phyloP scores from a whole-genome alignment of 2,888 invertebrate species.

The Yponomeuta malinellus region DNA sequence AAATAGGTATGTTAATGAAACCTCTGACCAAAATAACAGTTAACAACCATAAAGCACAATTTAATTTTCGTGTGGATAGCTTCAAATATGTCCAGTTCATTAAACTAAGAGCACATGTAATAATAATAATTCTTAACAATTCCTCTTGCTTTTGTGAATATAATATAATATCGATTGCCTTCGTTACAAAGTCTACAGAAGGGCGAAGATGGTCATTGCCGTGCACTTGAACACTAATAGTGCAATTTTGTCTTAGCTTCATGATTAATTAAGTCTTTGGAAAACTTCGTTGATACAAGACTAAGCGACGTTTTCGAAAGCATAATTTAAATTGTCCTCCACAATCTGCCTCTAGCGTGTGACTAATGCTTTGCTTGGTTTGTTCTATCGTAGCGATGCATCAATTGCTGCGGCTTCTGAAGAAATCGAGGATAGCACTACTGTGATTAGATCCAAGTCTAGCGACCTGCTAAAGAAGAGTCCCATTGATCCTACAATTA shows the following conservation, averaged over 20 bases:
- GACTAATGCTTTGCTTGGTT: slow-evolving; percentile 77
- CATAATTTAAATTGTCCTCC: slow-evolving; percentile 31
- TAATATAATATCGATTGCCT: slow-evolving; percentile 63
- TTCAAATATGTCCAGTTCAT: slow-evolving; percentile 33
- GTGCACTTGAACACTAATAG: slow-evolving; percentile 72
- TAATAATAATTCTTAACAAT: slow-evolving; percentile 50
- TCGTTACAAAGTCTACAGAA: slow-evolving; percentile 20
- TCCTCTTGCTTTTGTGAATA: slow-evolving; percentile 71
- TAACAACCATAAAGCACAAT: slow-evolving; percentile 61
- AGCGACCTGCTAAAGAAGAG: slow-evolving; percentile 85
- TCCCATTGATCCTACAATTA: slow-evolving; percentile 71
- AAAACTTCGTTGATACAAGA: slow-evolving; percentile 61
- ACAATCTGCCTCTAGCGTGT: slow-evolving; percentile 71
- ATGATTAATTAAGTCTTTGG: slow-evolving; percentile 60
- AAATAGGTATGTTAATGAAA: slow-evolving; percentile 6
- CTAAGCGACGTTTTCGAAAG: slow-evolving; percentile 57
- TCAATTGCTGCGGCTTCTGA: slow-evolving; percentile 71
- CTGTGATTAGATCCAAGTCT: slow-evolving; percentile 81
- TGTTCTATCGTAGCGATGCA: slow-evolving; percentile 73
- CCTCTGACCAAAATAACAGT: slow-evolving; percentile 13
- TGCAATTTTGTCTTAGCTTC: slow-evolving; percentile 71
- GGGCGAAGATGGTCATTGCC: slow-evolving; percentile 51
- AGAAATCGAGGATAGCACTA: slow-evolving; percentile 67
- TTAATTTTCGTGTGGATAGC: slow-evolving; percentile 51
- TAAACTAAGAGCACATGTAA: slow-evolving; percentile 62